Evolutionary conservation across 2,113 vertebrate genomes (phyloP).

Genomic region (Poecilia latipinna): DNA sequence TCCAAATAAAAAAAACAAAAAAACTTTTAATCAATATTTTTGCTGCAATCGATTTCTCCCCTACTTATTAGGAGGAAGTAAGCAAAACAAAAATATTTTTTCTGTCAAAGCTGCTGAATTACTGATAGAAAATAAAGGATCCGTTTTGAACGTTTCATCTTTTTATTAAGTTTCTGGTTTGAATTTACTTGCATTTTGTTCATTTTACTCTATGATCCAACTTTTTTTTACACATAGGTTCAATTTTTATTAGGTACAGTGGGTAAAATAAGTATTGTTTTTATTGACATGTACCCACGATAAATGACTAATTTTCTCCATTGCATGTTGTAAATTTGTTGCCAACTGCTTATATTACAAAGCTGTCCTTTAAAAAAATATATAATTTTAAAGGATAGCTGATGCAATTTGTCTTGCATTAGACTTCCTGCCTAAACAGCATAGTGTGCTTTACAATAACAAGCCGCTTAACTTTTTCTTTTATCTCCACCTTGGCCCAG

Average conservation of each 20-base stretch:
- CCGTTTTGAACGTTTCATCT: slow-evolving; percentile 20
- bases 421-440: not conserved
- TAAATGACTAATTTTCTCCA: too few species aligned
- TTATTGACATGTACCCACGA: too few species aligned
- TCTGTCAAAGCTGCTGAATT: slow-evolving; percentile 78
- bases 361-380: not conserved
- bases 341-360: not conserved
- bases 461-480: too few species aligned
- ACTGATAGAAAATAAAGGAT: slow-evolving; percentile 59
- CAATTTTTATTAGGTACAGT: too few species aligned
- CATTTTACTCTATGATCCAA: not conserved
- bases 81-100: slow-evolving; percentile 56
- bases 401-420: not conserved
- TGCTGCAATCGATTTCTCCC: not conserved
- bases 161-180: not conserved
- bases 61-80: not conserved
- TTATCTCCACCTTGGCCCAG: too few species aligned
- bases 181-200: not conserved
- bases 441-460: too few species aligned
- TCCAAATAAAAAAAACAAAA: not conserved
- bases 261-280: too few species aligned
- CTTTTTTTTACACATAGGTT: too few species aligned
- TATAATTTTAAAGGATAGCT: not conserved
- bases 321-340: not conserved
- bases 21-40: not conserved